Evolutionary conservation across 2,888 invertebrate genomes (phyloP).

Genomic region (Eupithecia insigniata): DNA sequence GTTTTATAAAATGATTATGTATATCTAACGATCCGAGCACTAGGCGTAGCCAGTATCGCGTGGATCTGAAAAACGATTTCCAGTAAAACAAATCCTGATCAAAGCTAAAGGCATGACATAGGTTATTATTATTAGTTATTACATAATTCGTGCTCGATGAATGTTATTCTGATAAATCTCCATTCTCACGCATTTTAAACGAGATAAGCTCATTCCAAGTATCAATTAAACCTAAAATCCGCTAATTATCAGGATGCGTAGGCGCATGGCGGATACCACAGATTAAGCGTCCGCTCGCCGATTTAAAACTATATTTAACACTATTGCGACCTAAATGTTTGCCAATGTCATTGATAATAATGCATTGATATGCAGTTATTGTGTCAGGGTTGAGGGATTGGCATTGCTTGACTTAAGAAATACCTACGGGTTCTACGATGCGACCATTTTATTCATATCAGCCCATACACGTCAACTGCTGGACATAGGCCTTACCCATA

Average conservation of each 20-base stretch:
- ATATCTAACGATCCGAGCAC: too few relatives aligned
- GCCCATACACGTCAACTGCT: too few relatives aligned
- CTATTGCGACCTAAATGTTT: slow-evolving; percentile 53
- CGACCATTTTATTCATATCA: too few relatives aligned
- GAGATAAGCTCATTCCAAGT: slow-evolving; percentile 15
- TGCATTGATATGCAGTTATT: slow-evolving; percentile 43
- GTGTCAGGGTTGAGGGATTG: slow-evolving; percentile 46
- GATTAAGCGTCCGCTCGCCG: slow-evolving; percentile 54
- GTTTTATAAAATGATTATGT: too few relatives aligned
- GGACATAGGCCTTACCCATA: too few relatives aligned
- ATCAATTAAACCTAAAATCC: slow-evolving; percentile 26
- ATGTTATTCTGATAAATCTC: background rate
- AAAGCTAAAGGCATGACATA: too few relatives aligned
- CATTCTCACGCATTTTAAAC: background rate
- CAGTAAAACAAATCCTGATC: too few relatives aligned
- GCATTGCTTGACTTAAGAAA: background rate
- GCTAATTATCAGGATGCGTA: slow-evolving; percentile 55
- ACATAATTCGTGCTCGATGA: too few relatives aligned
- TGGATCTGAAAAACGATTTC: too few relatives aligned
- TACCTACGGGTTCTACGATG: background rate
- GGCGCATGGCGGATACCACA: slow-evolving; percentile 54
- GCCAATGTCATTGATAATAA: slow-evolving; percentile 58
- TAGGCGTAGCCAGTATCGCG: too few relatives aligned
- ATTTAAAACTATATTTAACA: slow-evolving; percentile 44
- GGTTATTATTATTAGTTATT: too few relatives aligned